These are phyloP conservation scores for Calidris pygmaea DNA, from an alignment of 2,113 vertebrate species.

Conservation along the genomic window DNA sequence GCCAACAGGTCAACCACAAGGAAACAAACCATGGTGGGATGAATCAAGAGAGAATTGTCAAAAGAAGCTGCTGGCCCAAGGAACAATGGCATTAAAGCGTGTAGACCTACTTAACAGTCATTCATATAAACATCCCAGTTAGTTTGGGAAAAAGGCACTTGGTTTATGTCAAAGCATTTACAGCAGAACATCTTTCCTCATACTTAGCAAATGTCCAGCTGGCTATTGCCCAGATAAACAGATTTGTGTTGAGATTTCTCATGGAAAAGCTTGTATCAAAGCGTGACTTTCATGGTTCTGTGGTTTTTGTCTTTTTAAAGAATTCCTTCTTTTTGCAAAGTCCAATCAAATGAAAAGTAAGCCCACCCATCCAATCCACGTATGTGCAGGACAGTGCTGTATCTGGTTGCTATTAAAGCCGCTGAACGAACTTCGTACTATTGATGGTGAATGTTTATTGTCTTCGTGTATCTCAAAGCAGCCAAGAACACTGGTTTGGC, in stretches of 20 bases:
- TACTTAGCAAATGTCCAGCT: slow-evolving; percentile 17
- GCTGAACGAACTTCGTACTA: not conserved
- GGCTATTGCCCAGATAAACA: slow-evolving; percentile 32
- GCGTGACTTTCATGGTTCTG: not conserved
- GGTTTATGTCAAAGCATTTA: slow-evolving; percentile 51
- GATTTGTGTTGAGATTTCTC: not conserved
- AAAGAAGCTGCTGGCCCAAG: not conserved
- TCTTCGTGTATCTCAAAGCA: not conserved
- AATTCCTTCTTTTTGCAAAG: not conserved
- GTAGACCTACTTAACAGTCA: not conserved
- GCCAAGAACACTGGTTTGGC: slow-evolving; percentile 8
- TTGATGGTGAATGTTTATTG: not conserved
- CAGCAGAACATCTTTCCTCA: slow-evolving; percentile 10
- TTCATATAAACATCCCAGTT: not conserved
- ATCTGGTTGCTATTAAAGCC: not conserved
- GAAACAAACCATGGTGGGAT: not conserved
- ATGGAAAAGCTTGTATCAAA: not conserved
- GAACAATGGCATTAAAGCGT: not conserved
- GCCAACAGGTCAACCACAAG: not conserved
- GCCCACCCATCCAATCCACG: not conserved
- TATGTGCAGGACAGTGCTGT: not conserved
- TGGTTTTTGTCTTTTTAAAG: not conserved
- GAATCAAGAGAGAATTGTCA: not conserved
- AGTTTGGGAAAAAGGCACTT: not conserved
- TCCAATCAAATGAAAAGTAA: not conserved